phyloP scores from a whole-genome alignment of 2,797 vertebrate species.

The Lacerta agilis region DNA sequence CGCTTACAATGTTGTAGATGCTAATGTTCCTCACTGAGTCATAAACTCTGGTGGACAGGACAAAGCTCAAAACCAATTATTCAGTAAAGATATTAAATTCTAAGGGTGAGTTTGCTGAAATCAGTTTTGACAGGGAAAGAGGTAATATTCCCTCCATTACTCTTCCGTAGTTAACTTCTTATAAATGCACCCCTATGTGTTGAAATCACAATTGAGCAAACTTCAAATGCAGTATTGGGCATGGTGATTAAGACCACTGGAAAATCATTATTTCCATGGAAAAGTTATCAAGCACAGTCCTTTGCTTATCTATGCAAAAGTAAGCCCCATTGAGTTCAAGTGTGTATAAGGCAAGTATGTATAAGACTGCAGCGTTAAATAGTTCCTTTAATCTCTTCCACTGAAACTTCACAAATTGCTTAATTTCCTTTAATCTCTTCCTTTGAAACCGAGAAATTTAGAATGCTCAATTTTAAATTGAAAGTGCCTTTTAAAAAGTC shows the following conservation, averaged over 20 bases:
- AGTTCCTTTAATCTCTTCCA: no score
- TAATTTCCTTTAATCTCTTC: neutral
- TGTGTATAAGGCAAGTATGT: neutral
- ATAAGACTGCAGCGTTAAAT: neutral
- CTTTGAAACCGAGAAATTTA: neutral
- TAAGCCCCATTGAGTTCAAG: neutral
- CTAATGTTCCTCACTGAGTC: neutral
- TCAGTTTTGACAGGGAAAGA: neutral
- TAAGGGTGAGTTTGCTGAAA: neutral
- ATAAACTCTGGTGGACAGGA: neutral
- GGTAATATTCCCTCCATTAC: neutral
- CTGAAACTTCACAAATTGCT: no score
- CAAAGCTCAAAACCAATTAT: neutral
- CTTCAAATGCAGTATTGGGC: neutral
- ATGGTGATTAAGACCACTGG: neutral
- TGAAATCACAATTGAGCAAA: neutral
- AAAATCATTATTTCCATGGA: neutral
- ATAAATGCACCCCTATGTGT: neutral
- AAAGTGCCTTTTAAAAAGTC: neutral
- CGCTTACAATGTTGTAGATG: neutral
- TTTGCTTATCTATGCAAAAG: neutral
- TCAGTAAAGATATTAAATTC: neutral
- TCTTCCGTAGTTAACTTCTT: neutral
- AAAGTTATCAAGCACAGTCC: neutral
- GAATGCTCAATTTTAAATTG: neutral